Conservation (phyloP, 2,888 invertebrate species). For the Cepaea hortensis region DNA sequence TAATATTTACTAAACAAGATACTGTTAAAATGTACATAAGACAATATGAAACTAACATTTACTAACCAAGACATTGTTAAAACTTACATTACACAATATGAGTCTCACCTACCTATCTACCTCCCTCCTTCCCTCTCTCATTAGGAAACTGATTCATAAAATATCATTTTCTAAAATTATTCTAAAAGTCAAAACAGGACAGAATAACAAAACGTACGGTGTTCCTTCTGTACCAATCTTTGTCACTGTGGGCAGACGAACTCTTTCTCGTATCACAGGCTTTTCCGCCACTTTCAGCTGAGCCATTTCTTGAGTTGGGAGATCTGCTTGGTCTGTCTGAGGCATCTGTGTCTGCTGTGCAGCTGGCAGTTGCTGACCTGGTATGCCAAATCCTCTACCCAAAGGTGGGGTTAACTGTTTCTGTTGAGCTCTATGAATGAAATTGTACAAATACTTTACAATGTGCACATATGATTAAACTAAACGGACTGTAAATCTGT, state of each 20-base stretch:
- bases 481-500: no score
- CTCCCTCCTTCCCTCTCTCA: no score
- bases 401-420: neutral
- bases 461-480: no score
- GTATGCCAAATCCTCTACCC: conserved; percentile 18
- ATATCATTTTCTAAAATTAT: no score
- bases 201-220: conserved; percentile 22
- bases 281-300: neutral
- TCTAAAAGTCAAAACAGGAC: neutral
- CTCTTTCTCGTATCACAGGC: neutral
- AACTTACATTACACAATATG: no score
- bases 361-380: neutral
- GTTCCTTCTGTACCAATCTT: conserved; percentile 38
- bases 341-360: neutral
- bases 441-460: neutral
- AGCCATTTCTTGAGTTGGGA: conserved; percentile 8
- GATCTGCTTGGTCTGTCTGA: neutral
- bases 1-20: no score
- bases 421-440: conserved; percentile 23
- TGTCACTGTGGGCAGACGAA: conserved; percentile 30
- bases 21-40: no score
- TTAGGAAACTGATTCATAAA: no score
- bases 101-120: no score
- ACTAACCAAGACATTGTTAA: no score
- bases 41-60: no score